Base-by-base conservation (phyloP, 2,888 invertebrate genomes). In the Lepidochrysops patricia region DNA sequence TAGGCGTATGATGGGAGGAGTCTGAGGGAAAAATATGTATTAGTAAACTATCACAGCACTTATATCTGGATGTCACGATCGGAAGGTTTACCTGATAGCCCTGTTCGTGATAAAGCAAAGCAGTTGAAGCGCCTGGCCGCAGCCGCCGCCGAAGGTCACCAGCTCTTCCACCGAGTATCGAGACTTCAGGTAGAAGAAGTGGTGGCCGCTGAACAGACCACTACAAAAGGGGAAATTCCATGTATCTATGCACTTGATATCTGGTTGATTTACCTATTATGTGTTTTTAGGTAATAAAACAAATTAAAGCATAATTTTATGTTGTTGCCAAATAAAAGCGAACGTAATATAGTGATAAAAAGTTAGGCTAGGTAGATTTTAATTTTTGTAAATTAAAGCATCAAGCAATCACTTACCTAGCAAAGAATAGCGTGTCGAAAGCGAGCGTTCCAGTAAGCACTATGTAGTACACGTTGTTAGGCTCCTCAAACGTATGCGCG, bases 341-440 rank as follows among this genome's bases (percentile, higher is more conserved):
- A n/a, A n/a, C n/a, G n/a, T n/a, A n/a, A n/a, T n/a, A n/a, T n/a
- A n/a, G n/a, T n/a, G n/a, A n/a, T n/a, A n/a, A n/a, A n/a, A n/a
- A n/a, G n/a, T n/a, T n/a, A n/a, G n/a, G n/a, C n/a, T n/a, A n/a
- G n/a, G n/a, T n/a, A n/a, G n/a, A n/a, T n/a, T n/a, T n/a, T n/a
- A n/a, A n/a, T n/a, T n/a, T n/a, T n/a, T n/a, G 13, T 25, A 32
- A 52, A 57, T 57, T 19, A 60, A 9, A 48, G 9, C 25, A 23
- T 25, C 12, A 0, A 35, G 3, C n/a, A 1, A 26, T 37, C 37
- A 27, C n/a, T 71, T 77, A 92, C 93, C 93, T 92, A 54, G 91
- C 88, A 65, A 92, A 91, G 67, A 93, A 92, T 70, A 92, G 89
- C 1, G 91, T 91, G 69, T 92, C 92, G 13, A 92, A 91, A 0